Evolutionary conservation across 1,140 invertebrate species (phyloP).

Genomic region (Choristoneura fumiferana): DNA sequence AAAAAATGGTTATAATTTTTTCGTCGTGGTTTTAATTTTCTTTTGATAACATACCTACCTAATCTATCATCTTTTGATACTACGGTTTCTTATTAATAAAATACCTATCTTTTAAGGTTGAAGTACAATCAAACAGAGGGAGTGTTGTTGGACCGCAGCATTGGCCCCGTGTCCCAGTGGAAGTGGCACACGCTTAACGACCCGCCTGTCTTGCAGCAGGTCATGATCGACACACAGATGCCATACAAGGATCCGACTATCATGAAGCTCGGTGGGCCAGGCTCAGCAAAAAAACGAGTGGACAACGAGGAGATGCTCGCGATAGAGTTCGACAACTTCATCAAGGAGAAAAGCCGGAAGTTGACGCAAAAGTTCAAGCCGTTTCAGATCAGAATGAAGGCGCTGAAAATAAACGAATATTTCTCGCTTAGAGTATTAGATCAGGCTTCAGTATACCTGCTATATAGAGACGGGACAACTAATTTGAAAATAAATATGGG

Average conservation of each 20-base stretch:
- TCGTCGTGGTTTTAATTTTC: no score
- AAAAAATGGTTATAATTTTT: no score
- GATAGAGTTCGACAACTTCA: slow-evolving; percentile 69
- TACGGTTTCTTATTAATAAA: no score
- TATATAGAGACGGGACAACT: slow-evolving; percentile 57
- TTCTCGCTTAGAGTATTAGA: slow-evolving; percentile 68
- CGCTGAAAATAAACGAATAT: slow-evolving; percentile 67
- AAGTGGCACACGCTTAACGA: slow-evolving; percentile 72
- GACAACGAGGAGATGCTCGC: slow-evolving; percentile 70
- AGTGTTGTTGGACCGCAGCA: slow-evolving; percentile 55
- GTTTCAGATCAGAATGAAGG: slow-evolving; percentile 71
- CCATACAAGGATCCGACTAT: slow-evolving; percentile 63
- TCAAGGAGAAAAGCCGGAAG: slow-evolving; percentile 67
- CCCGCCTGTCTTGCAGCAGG: slow-evolving; percentile 65
- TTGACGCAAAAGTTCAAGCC: slow-evolving; percentile 62
- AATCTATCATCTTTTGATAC: no score
- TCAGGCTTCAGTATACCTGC: slow-evolving; percentile 63
- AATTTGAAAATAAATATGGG: slow-evolving; percentile 66
- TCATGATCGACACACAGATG: slow-evolving; percentile 69
- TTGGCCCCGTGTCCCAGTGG: slow-evolving; percentile 67
- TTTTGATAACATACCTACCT: background rate
- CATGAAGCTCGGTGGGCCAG: slow-evolving; percentile 43
- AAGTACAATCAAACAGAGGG: slow-evolving; percentile 74
- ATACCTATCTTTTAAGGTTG: slow-evolving; percentile 43
- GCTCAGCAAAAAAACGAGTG: slow-evolving; percentile 37